Conservation (phyloP, 2,113 vertebrate genomes). For the Malurus melanocephalus region DNA sequence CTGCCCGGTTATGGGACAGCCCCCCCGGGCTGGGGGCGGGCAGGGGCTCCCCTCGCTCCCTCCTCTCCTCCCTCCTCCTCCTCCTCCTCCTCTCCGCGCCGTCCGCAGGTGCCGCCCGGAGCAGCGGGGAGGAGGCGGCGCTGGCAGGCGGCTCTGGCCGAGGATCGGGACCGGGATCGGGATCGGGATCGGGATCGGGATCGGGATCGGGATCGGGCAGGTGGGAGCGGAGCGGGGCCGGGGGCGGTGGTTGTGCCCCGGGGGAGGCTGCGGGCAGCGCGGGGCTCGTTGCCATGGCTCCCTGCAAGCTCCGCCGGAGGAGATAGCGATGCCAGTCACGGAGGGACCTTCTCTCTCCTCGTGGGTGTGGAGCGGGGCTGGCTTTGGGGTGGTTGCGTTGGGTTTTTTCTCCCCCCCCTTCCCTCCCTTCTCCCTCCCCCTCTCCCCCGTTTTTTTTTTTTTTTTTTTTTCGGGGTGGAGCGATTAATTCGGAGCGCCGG, state of each 20-base stretch:
- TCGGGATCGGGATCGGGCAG: neutral
- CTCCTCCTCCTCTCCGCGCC: neutral
- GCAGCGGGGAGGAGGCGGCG: neutral
- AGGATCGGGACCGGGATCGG: too few species aligned
- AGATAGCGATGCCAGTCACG: conserved; percentile 71
- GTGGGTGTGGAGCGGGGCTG: conserved; percentile 4
- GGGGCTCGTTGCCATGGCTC: conserved; percentile 71
- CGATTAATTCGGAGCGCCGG: conserved; percentile 35
- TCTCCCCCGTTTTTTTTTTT: neutral
- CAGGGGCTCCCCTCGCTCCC: neutral
- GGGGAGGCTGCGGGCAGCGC: neutral
- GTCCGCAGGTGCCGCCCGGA: conserved; percentile 4
- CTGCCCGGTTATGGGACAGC: neutral
- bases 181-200: too few species aligned
- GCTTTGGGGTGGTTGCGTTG: neutral
- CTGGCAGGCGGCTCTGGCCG: neutral
- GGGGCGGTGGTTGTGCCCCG: neutral
- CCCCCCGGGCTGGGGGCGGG: neutral
- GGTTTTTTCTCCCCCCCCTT: neutral
- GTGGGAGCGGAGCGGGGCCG: neutral
- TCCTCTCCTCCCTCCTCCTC: neutral
- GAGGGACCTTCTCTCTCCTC: conserved; percentile 51
- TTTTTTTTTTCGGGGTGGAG: conserved; percentile 5
- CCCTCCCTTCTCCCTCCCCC: neutral
- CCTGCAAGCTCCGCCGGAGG: conserved; percentile 54